phyloP scores from a whole-genome alignment of 2,797 vertebrate species.

The Coluber constrictor region DNA sequence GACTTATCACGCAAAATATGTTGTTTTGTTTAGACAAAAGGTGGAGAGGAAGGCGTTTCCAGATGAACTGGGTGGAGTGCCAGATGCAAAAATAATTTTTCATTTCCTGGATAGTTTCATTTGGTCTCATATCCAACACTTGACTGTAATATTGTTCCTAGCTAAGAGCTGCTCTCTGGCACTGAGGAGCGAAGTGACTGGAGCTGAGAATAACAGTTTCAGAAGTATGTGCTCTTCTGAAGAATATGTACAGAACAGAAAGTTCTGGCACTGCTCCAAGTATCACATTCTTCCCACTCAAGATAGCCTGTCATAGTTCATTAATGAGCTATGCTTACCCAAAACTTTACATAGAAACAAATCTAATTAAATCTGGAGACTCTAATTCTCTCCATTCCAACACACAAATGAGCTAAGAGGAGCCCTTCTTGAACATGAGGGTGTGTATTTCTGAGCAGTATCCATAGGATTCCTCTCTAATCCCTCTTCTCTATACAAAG shows the following conservation, averaged over 20 bases:
- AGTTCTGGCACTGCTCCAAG: neutral
- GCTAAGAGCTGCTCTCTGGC: neutral
- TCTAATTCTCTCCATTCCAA: constrained; percentile 8
- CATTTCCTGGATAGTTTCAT: constrained; percentile 21
- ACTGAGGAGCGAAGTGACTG: neutral
- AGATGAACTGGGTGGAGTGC: neutral
- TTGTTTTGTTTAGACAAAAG: neutral
- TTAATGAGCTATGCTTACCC: neutral
- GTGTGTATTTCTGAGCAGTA: neutral
- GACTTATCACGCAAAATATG: neutral
- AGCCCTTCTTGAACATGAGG: neutral
- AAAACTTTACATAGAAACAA: constrained; percentile 28
- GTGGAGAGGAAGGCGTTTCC: neutral
- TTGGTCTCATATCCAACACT: neutral
- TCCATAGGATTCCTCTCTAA: neutral
- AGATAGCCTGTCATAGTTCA: neutral
- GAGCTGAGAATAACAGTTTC: neutral
- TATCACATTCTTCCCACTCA: neutral
- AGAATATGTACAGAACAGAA: neutral
- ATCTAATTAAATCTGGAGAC: constrained; percentile 48
- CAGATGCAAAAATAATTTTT: neutral
- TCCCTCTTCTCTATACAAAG: neutral
- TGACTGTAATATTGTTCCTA: neutral
- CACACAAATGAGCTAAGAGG: neutral
- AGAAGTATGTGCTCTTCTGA: neutral